Evolutionary conservation across 2,888 invertebrate species (phyloP), one percentile per base, ranked within the genome.

Genomic region (Linyphia triangularis): DNA sequence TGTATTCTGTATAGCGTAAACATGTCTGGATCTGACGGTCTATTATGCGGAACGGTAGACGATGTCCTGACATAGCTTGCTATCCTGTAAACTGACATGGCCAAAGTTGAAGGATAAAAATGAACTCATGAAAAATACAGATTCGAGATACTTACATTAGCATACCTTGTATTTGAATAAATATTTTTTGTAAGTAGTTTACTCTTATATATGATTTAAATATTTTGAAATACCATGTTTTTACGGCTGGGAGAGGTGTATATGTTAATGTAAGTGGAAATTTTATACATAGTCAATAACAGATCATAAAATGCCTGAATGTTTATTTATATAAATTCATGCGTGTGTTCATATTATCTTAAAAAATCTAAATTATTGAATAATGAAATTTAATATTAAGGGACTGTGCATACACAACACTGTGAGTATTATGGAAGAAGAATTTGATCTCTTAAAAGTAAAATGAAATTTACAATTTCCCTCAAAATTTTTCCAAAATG

Each of bases 11-110:
- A 63, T 26, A 63, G 22, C 9, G 26, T 63, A 63, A 19, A 37
- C 57, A 33, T 37, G 77, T 37, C 77, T 61, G 77, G 26, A 63
- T 61, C 26, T 77, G 77, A 77, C 77, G 75, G 37, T 61, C 59
- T 24, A 61, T 75, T 75, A 75, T 61, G 59, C 72, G 59, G 59
- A 59, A 57, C 59, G 59, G 7, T 33, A 57, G 73, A 57, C 28
- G 57, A 73, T 33, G 33, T 70, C 26, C 10, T 70, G 43, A 16
- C 70, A 24, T 24, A 24, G 33, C 26, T 43, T 43, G 43, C 51
- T 16, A 51, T 51, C n/a, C 51, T 51, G 51, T 1, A 51, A 13
- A 51, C 51, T 51, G 51, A 51, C 51, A 51, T 51, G n/a, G 51
- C 51, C 51, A 51, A n/a, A 69, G 24, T 6, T 24, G 2, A 22